Conservation (phyloP, 2,888 invertebrate genomes). For the Drosophila sordidapex region DNA sequence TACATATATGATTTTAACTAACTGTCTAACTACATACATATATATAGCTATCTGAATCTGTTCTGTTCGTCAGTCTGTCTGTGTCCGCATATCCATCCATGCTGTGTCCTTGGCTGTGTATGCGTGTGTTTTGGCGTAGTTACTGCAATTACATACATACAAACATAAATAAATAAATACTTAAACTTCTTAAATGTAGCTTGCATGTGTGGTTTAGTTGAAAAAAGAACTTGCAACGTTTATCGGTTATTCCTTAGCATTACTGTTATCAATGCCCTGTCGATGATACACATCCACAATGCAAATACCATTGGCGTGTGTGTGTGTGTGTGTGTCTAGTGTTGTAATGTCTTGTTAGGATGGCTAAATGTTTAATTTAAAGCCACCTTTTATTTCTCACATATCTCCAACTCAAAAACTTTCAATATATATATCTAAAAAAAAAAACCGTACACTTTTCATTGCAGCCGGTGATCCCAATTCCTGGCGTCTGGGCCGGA, state of each 20-base stretch:
- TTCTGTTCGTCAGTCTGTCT: slow-evolving; percentile 23
- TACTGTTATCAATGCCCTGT: slow-evolving; percentile 1
- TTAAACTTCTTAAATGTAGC: slow-evolving; percentile 5
- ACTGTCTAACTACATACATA: slow-evolving; percentile 14
- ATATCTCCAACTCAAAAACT: slow-evolving; percentile 13
- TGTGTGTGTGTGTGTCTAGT: slow-evolving; percentile 11
- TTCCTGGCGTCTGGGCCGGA: slow-evolving; percentile 92
- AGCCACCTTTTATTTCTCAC: slow-evolving; percentile 3
- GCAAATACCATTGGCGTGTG: neutral
- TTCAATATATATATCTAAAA: neutral
- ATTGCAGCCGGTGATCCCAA: slow-evolving; percentile 89
- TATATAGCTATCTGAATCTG: slow-evolving; percentile 24
- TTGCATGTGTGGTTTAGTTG: slow-evolving; percentile 41
- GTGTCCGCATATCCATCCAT: neutral
- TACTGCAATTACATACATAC: slow-evolving; percentile 8
- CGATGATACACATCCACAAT: slow-evolving; percentile 2
- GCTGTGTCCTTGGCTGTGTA: slow-evolving; percentile 5
- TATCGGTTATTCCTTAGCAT: slow-evolving; percentile 1
- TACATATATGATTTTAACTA: neutral
- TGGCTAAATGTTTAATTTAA: slow-evolving; percentile 14
- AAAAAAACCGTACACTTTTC: neutral
- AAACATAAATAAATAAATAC: neutral
- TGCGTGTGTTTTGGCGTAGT: slow-evolving; percentile 6
- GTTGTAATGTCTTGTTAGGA: neutral
- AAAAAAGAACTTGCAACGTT: slow-evolving; percentile 2